Evolutionary conservation across 2,113 vertebrate genomes (phyloP), one percentile per base, ranked within the genome.

Genomic region (Hemicordylus capensis): DNA sequence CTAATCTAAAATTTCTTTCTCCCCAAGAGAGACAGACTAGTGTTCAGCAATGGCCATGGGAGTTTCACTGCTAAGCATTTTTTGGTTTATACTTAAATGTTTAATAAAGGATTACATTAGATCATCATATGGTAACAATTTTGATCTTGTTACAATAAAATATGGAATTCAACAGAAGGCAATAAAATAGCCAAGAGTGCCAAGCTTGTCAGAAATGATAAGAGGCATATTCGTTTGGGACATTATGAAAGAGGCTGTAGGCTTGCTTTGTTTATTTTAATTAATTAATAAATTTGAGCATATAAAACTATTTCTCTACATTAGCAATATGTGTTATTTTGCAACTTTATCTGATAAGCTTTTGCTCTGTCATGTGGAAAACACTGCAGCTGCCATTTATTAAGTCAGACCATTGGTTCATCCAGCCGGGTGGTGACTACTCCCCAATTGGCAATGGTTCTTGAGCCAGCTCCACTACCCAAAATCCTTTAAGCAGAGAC

Each of bases 101-200:
- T 89, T 83, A 91, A 91, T 88, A 87, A 70, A 67, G 58, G 83
- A 88, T 79, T 80, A 80, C 88, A 93, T 89, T 9, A 89, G 58
- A 63, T 91, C 90, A 92, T 95, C 93, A 95, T 92, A 93, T 93
- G 93, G 95, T 87, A 94, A 90, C 93, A 94, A 94, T 94, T 95
- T 93, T 94, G 95, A 96, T 95, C 94, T 66, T 90, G 91, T 93
- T 96, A 94, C 88, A 93, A 94, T 92, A 95, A 95, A 92, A 95
- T n/a, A 88, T 93, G 93, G 92, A 94, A 95, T 95, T 95, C 93
- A 89, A 90, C 80, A 93, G 95, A 94, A 89, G 89, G 91, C 93
- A 95, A 76, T 91, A 93, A 91, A 94, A 93, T 92, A 75, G 74
- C 1, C 85, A 87, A 94, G 24, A 31, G 84, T 86, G 92, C 93